Percentiles rank a stretch among this genome's conserved stretches.
Conservation (phyloP, 1,140 invertebrate genomes). For the Thalassaphorura encarpata region DNA sequence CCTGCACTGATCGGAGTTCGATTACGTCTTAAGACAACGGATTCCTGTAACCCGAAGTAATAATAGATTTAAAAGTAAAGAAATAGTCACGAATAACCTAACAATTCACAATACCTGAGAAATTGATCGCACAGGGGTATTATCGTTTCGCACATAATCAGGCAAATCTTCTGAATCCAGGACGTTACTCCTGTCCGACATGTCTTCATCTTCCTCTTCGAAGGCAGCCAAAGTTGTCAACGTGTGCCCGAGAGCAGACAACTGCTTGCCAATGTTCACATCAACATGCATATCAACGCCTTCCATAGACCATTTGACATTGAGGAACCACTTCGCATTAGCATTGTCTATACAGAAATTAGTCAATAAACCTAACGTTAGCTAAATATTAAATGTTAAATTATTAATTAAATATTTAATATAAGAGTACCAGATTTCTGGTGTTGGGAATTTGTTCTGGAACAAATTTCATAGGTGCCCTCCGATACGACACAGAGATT, state of each 20-base stretch:
- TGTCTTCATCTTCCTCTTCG: conserved; percentile 38
- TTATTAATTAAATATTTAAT: no score
- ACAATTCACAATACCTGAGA: conserved; percentile 20
- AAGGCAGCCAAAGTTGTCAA: conserved; percentile 79
- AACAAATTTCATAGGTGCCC: conserved; percentile 72
- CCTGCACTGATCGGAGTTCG: conserved; percentile 52
- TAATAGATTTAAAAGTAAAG: background rate
- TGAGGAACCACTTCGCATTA: conserved; percentile 96
- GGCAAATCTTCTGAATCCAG: conserved; percentile 19
- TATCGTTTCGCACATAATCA: conserved; percentile 5
- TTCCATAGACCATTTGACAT: conserved; percentile 98
- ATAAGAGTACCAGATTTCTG: conserved; percentile 23
- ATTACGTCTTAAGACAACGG: conserved; percentile 24
- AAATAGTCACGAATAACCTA: background rate
- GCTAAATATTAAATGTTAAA: background rate
- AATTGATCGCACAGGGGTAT: conserved; percentile 9
- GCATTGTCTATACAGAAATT: conserved; percentile 40
- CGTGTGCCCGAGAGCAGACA: conserved; percentile 85
- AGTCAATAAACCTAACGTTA: background rate
- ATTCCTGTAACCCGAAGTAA: conserved; percentile 22
- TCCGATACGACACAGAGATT: conserved; percentile 96
- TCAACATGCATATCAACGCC: conserved; percentile 95
- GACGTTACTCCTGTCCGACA: conserved; percentile 9
- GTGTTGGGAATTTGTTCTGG: conserved; percentile 28
- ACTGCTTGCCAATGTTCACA: conserved; percentile 88